Conservation (phyloP, 2,888 invertebrate genomes). For the Schizotus pectinicornis region DNA sequence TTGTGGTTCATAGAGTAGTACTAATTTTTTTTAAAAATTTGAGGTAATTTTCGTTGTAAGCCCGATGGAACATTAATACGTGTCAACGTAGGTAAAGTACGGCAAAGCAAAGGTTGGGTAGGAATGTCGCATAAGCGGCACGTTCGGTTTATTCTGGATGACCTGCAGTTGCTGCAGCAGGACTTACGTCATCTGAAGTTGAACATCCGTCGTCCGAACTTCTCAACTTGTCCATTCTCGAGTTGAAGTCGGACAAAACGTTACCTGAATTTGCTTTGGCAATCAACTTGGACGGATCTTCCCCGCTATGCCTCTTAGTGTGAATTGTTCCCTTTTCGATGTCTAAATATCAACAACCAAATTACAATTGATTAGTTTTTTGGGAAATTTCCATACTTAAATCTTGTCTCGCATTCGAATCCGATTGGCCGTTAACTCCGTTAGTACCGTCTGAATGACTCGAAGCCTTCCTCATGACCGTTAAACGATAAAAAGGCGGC, state of each 20-base stretch:
- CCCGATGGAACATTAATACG: no score
- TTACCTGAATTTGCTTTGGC: constrained; percentile 71
- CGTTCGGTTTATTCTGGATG: no score
- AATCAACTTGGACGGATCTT: constrained; percentile 80
- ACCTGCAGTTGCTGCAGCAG: no score
- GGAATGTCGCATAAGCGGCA: no score
- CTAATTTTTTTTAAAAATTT: no score
- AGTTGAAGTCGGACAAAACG: constrained; percentile 63
- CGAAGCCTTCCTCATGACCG: constrained; percentile 88
- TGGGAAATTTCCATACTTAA: constrained; percentile 44
- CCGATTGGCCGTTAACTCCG: constrained; percentile 61
- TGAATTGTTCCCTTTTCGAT: constrained; percentile 96
- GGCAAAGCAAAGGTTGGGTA: no score
- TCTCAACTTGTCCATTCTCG: constrained; percentile 68
- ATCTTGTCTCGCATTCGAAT: constrained; percentile 57
- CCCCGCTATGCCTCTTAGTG: constrained; percentile 92
- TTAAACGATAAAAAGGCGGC: constrained; percentile 95
- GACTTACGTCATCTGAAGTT: constrained; percentile 55
- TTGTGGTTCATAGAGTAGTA: no score
- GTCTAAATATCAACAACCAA: constrained; percentile 52
- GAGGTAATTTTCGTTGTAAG: no score
- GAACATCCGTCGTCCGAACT: constrained; percentile 63
- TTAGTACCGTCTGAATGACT: constrained; percentile 74
- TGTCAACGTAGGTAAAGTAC: no score
- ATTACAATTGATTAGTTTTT: constrained; percentile 57